Base-by-base conservation (phyloP, 2,113 vertebrate genomes). In the Scomber japonicus region DNA sequence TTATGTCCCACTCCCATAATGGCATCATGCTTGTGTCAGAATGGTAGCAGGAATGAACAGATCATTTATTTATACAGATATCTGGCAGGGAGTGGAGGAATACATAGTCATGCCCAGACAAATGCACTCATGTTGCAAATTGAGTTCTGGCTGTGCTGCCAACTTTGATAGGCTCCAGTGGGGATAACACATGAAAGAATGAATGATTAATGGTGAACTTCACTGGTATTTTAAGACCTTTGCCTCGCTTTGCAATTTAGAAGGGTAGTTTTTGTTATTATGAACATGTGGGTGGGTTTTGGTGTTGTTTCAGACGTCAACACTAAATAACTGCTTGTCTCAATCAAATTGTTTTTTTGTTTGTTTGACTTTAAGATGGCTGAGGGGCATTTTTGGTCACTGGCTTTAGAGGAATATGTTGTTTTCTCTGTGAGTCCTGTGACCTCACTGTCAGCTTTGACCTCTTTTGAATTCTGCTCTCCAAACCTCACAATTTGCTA, bases 31-130 rank as follows among this genome's bases (percentile, higher is more conserved):
- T 13, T 73, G n/a, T 2, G 14, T 9, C 56, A 50, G 5, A 11
- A 19, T 27, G 19, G 4, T 44, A 40, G 48, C 83, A 24, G n/a
- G 80, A 85, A 60, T 65, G 60, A 81, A 77, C 80, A 81, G 12
- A 79, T 79, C 11, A 16, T 71, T 61, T 48, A 59, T 80, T 78
- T 69, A 53, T 61, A 46, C 40, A 77, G 44, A 53, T 12, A 13
- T 11, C 11, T 68, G 66, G 35, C 77, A 72, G 64, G 73, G 76
- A 50, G 53, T 51, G 45, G 59, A 70, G 44, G 35, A 56, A 12
- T 11, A 5, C 44, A 12, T 7, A 31, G 19, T 56, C 76, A 16
- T 75, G 72, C 24, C 66, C 24, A 19, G 44, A 65, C 64, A 27
- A 21, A 68, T 30, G 64, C 19, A 46, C 8, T 19, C 13, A 30